A percentile compares a stretch with the other conserved stretches of the same genome.
phyloP scores from a whole-genome alignment of 2,113 vertebrate genomes.

The Notothenia rossii region DNA sequence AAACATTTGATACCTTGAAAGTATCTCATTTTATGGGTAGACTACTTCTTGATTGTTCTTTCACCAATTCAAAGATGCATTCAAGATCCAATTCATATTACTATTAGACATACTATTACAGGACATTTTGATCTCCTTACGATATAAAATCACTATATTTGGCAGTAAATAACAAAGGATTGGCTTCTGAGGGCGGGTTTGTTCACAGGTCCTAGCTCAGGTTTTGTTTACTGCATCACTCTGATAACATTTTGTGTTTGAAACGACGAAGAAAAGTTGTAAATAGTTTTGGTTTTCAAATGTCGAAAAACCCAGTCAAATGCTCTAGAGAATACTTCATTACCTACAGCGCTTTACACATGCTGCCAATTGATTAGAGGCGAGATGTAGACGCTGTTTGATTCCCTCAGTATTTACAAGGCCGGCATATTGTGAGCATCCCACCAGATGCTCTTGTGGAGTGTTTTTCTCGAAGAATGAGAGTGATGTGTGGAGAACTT shows the following conservation, averaged over 20 bases:
- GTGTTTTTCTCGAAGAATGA: conserved; percentile 46
- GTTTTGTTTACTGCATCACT: no score
- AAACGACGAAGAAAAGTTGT: not conserved
- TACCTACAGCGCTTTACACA: conserved; percentile 46
- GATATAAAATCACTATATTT: not conserved
- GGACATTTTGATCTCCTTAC: not conserved
- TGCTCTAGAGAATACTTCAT: conserved; percentile 48
- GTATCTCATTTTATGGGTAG: not conserved
- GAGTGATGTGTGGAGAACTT: conserved; percentile 43
- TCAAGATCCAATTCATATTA: no score
- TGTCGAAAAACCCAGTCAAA: not conserved
- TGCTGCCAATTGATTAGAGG: conserved; percentile 50
- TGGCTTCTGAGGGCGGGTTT: not conserved
- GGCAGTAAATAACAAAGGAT: not conserved
- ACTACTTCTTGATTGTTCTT: not conserved
- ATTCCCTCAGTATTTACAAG: conserved; percentile 40
- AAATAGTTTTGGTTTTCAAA: conserved; percentile 22
- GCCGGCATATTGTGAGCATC: conserved; percentile 37
- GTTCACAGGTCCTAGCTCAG: not conserved
- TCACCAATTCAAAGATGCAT: not conserved
- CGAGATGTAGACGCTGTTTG: conserved; percentile 40
- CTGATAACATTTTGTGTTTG: not conserved
- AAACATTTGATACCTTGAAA: no score
- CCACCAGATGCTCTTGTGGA: conserved; percentile 46
- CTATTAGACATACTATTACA: not conserved